A percentile compares a stretch with the other conserved stretches of the same genome.
Evolutionary conservation across 2,888 invertebrate genomes (phyloP).

Genomic region (Quadroppia sp.): DNA sequence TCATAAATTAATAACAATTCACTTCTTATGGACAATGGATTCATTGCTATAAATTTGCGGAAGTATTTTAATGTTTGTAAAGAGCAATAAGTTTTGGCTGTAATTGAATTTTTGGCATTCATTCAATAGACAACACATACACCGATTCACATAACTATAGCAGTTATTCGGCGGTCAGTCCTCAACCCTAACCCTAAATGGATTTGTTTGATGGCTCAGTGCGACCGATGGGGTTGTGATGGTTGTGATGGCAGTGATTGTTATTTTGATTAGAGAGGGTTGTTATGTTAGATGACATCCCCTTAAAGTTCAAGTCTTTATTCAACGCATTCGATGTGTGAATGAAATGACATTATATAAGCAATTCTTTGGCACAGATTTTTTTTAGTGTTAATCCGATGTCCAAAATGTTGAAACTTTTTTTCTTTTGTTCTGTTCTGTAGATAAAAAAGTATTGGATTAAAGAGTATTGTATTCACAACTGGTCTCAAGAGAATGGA

Average conservation of each 20-base stretch:
- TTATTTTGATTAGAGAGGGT: conserved; percentile 17
- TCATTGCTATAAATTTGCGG: conserved; percentile 6
- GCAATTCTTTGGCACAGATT: neutral
- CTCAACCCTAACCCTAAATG: conserved; percentile 14
- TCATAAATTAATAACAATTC: conserved; percentile 23
- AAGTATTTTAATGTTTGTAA: conserved; percentile 21
- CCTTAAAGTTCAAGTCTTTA: conserved; percentile 27
- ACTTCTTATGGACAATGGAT: conserved; percentile 9
- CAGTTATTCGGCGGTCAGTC: conserved; percentile 32
- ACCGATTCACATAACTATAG: neutral
- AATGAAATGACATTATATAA: conserved; percentile 1
- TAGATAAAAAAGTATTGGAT: neutral
- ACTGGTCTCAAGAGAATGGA: conserved; percentile 22
- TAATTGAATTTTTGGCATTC: conserved; percentile 38
- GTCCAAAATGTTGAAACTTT: conserved; percentile 8
- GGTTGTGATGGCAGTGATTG: conserved; percentile 13
- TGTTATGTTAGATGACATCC: no score
- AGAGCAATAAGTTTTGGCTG: conserved; percentile 25
- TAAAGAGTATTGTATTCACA: neutral
- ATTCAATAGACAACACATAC: conserved; percentile 26
- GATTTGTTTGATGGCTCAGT: conserved; percentile 24
- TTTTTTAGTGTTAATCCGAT: conserved; percentile 27
- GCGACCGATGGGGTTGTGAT: neutral
- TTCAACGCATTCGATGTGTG: neutral
- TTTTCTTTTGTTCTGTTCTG: neutral